These are phyloP conservation scores for Macaria liturata DNA, from an alignment of 2,888 invertebrate genomes.

Conservation along the genomic window DNA sequence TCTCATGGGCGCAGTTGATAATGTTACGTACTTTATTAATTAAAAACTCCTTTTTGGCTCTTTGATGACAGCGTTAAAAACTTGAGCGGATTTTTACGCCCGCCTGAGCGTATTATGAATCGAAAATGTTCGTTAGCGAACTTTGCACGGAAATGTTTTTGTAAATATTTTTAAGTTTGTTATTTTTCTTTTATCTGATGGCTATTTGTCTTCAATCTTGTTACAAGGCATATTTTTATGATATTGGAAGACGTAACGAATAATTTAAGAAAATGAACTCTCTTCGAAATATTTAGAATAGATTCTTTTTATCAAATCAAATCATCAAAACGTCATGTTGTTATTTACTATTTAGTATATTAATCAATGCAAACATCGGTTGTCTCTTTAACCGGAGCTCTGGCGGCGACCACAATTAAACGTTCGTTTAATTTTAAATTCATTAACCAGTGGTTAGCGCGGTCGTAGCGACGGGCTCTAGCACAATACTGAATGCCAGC, in stretches of 20 bases:
- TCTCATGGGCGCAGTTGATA: slow-evolving; percentile 35
- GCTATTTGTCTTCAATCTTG: no score
- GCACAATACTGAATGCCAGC: slow-evolving; percentile 13
- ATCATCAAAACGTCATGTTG: not conserved
- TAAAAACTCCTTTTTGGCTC: slow-evolving; percentile 34
- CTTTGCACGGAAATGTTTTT: not conserved
- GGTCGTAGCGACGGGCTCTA: slow-evolving; percentile 18
- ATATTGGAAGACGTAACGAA: no score
- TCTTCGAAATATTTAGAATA: no score
- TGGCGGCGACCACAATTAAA: slow-evolving; percentile 44
- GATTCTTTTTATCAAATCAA: no score
- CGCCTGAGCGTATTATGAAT: slow-evolving; percentile 14
- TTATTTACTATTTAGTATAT: not conserved
- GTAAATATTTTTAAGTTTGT: not conserved
- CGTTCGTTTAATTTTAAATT: slow-evolving; percentile 55
- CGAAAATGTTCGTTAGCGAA: slow-evolving; percentile 8
- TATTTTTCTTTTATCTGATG: no score
- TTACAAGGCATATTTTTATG: no score
- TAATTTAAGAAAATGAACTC: no score
- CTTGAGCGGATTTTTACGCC: slow-evolving; percentile 27
- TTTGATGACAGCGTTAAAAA: slow-evolving; percentile 29
- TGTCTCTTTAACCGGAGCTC: slow-evolving; percentile 26
- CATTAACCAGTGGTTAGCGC: slow-evolving; percentile 45
- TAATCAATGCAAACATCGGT: slow-evolving; percentile 4
- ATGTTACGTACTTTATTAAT: slow-evolving; percentile 36